Conservation (phyloP, 2,797 vertebrate genomes). For the Dicrostonyx torquatus region DNA sequence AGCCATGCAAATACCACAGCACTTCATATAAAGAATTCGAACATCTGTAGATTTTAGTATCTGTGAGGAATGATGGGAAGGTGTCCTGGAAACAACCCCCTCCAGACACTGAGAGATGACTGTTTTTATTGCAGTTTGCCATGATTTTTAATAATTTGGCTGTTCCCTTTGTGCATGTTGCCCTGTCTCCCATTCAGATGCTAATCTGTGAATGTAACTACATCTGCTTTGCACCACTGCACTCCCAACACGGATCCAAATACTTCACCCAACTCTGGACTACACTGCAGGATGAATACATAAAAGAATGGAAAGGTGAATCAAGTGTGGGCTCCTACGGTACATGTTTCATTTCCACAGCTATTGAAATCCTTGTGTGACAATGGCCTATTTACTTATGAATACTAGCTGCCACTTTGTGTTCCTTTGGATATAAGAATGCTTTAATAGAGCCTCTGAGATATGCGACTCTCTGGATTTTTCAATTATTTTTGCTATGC, state of each 20-base stretch:
- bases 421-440: slow-evolving; percentile 1
- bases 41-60: neutral
- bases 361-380: slow-evolving; percentile 2
- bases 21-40: neutral
- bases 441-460: neutral
- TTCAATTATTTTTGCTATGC: slow-evolving; percentile 50
- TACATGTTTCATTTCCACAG: neutral
- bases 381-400: neutral
- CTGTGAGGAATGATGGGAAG: neutral
- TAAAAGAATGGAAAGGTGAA: neutral
- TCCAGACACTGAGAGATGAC: neutral
- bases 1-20: neutral
- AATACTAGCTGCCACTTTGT: neutral
- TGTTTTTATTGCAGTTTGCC: neutral
- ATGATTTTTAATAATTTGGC: slow-evolving; percentile 35
- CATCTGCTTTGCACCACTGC: neutral
- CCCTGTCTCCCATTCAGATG: neutral
- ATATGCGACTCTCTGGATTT: neutral
- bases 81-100: neutral
- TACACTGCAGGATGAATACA: slow-evolving; percentile 16
- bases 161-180: neutral
- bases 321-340: neutral
- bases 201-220: neutral
- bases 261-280: slow-evolving; percentile 29
- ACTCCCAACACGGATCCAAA: slow-evolving; percentile 20